Percentiles rank a stretch among this genome's conserved stretches.
These are phyloP conservation scores for Clavelina lepadiformis DNA, from an alignment of 23 tunicate genomes.

Conservation along the genomic window DNA sequence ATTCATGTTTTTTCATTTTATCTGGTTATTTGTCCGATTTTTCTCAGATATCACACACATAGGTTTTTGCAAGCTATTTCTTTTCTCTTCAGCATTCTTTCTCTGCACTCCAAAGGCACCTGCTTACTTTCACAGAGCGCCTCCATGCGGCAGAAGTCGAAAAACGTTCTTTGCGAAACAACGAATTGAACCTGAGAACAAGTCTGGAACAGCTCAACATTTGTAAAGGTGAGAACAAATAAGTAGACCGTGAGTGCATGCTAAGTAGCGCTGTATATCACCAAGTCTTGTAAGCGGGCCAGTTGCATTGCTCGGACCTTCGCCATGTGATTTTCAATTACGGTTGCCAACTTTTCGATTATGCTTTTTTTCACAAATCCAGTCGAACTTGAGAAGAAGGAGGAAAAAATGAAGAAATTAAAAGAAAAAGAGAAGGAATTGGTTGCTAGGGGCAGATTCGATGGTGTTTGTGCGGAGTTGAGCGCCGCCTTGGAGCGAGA, in stretches of 20 bases:
- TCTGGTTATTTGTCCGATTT: too few species aligned
- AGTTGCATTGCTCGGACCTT: background rate
- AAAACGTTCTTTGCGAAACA: slow-evolving; percentile 62
- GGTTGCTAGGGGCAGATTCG: slow-evolving; percentile 55
- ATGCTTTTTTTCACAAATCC: slow-evolving; percentile 1
- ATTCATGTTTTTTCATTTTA: too few species aligned
- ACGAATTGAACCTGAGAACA: slow-evolving; percentile 35
- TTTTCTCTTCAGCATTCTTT: slow-evolving; percentile 58
- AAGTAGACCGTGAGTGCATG: background rate
- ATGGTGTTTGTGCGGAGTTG: slow-evolving; percentile 67
- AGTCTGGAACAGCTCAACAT: slow-evolving; percentile 31
- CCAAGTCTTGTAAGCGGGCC: background rate
- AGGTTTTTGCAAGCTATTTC: too few species aligned
- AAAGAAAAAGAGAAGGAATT: slow-evolving; percentile 48
- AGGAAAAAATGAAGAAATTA: slow-evolving; percentile 32
- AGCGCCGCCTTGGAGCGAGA: slow-evolving; percentile 73
- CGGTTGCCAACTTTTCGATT: background rate
- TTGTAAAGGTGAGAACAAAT: slow-evolving; percentile 25
- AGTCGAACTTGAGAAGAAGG: slow-evolving; percentile 37
- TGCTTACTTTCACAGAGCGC: slow-evolving; percentile 79
- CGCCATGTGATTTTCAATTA: background rate
- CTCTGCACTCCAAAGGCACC: slow-evolving; percentile 58
- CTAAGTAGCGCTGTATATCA: background rate
- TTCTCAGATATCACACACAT: too few species aligned
- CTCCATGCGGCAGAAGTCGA: slow-evolving; percentile 86